These are phyloP conservation scores for Sarcophaga rosellei DNA, from an alignment of 2,888 invertebrate genomes.

Conservation along the genomic window DNA sequence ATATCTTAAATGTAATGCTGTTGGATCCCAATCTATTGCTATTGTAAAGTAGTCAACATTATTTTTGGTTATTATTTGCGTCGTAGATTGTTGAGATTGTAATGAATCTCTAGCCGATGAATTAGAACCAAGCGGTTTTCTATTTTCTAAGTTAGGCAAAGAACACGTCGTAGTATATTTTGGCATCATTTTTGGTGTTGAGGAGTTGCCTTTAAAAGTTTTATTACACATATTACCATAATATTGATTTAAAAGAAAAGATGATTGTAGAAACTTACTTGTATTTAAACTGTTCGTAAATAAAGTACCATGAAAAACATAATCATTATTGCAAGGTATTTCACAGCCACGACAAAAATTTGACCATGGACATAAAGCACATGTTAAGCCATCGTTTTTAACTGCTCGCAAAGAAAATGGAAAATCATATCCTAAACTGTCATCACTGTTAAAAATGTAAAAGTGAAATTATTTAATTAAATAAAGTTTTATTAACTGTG, in stretches of 20 bases:
- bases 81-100: constrained; percentile 73
- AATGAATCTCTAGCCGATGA: constrained; percentile 69
- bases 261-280: constrained; percentile 72
- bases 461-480: neutral
- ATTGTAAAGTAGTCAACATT: constrained; percentile 82
- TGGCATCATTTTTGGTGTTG: constrained; percentile 76
- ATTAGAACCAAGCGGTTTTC: constrained; percentile 72
- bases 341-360: constrained; percentile 93
- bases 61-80: constrained; percentile 46
- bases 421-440: constrained; percentile 95
- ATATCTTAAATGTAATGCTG: constrained; percentile 94
- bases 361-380: constrained; percentile 90
- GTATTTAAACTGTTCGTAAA: constrained; percentile 73
- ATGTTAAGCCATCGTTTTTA: constrained; percentile 86
- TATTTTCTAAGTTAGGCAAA: constrained; percentile 77
- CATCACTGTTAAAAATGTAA: constrained; percentile 86
- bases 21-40: constrained; percentile 97
- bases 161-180: constrained; percentile 75
- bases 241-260: neutral
- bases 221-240: constrained; percentile 1
- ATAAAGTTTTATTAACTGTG: neutral
- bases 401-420: constrained; percentile 94
- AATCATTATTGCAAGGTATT: constrained; percentile 86
- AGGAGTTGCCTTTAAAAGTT: constrained; percentile 73
- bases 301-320: constrained; percentile 81